Evolutionary conservation across 2,888 invertebrate genomes (phyloP).

Genomic region (Harpalus rubripes): DNA sequence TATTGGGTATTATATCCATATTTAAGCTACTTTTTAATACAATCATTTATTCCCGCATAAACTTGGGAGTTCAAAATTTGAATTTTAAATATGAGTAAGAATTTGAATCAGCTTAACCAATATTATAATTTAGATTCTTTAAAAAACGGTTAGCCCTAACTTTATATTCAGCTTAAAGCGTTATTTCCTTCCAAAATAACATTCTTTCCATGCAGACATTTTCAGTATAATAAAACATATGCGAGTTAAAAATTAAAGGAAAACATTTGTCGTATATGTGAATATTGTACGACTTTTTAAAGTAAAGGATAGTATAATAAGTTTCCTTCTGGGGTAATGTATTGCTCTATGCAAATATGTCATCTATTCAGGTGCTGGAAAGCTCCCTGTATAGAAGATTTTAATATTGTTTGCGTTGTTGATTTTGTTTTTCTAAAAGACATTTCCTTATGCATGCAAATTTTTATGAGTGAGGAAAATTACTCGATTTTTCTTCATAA

Average conservation of each 20-base stretch:
- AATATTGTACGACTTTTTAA: neutral
- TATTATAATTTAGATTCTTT: constrained; percentile 22
- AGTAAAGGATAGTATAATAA: neutral
- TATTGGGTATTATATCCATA: neutral
- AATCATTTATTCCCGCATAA: constrained; percentile 5
- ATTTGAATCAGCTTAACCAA: constrained; percentile 18
- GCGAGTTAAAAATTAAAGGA: neutral
- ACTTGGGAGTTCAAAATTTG: constrained; percentile 19
- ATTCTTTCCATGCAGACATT: neutral
- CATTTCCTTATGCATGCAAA: constrained; percentile 57
- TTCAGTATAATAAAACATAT: too few species aligned
- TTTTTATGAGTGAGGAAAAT: constrained; percentile 59
- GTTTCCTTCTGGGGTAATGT: neutral
- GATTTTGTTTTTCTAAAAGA: constrained; percentile 51
- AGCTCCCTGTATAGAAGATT: constrained; percentile 5
- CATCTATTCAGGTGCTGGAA: neutral
- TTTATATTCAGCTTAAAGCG: neutral
- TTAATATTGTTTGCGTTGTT: constrained; percentile 55
- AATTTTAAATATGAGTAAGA: constrained; percentile 34
- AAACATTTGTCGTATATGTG: neutral
- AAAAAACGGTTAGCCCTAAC: neutral
- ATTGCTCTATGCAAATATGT: neutral
- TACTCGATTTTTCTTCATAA: constrained; percentile 59
- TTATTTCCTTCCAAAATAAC: neutral
- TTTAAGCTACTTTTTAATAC: constrained; percentile 3